phyloP scores from a whole-genome alignment of 92 coral and sea anemone species.

The Phymanthus crucifer region DNA sequence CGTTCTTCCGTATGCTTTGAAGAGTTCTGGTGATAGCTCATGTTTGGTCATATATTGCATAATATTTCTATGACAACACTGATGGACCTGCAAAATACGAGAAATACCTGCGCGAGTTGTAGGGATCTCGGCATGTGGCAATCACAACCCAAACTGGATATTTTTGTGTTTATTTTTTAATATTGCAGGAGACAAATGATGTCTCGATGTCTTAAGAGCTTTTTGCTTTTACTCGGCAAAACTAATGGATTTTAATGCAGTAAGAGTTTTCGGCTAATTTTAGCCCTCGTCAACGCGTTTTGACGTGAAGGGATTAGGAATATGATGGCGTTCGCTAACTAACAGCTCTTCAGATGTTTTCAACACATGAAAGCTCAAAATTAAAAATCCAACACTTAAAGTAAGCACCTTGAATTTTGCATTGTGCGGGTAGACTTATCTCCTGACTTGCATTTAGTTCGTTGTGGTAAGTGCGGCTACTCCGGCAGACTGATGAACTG shows the following conservation, averaged over 20 bases:
- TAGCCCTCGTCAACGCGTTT: background rate
- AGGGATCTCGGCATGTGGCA: slow-evolving; percentile 15
- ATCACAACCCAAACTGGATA: background rate
- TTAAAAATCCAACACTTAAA: no score
- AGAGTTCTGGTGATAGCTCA: background rate
- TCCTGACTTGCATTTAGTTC: no score
- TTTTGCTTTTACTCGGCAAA: background rate
- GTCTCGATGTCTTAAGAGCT: background rate
- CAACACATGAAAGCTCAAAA: no score
- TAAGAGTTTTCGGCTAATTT: background rate
- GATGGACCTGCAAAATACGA: slow-evolving; percentile 10
- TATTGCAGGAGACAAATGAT: background rate
- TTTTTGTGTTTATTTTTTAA: background rate
- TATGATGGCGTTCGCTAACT: no score
- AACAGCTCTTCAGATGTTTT: no score
- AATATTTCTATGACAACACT: slow-evolving; percentile 16
- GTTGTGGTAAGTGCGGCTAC: no score
- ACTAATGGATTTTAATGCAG: background rate
- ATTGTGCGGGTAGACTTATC: no score
- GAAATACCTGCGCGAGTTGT: slow-evolving; percentile 24
- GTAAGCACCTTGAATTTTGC: no score
- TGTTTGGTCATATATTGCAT: background rate
- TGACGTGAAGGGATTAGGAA: background rate
- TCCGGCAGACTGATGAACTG: no score
- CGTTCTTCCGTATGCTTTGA: slow-evolving; percentile 1